A percentile compares a stretch with the other conserved stretches of the same genome.
phyloP scores from a whole-genome alignment of 2,888 invertebrate species.

The Dendrolimus houi region DNA sequence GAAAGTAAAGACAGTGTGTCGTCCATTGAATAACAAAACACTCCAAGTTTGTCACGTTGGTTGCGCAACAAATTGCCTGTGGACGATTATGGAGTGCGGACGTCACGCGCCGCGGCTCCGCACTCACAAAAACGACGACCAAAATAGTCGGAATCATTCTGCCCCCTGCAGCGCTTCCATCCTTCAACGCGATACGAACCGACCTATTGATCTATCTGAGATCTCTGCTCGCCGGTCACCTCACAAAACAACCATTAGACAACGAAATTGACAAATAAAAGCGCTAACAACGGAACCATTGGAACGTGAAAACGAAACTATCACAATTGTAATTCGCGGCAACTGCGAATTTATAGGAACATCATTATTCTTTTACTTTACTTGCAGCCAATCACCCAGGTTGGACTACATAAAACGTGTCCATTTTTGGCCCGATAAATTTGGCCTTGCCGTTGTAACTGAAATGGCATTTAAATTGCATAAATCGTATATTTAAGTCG shows the following conservation, averaged over 20 bases:
- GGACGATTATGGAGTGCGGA: conserved; percentile 44
- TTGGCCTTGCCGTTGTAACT: conserved; percentile 60
- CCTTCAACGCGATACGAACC: conserved; percentile 20
- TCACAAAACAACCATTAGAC: conserved; percentile 35
- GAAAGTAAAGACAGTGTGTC: conserved; percentile 57
- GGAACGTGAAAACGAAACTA: conserved; percentile 68
- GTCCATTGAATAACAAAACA: conserved; percentile 56
- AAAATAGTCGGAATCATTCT: conserved; percentile 27
- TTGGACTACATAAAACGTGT: conserved; percentile 65
- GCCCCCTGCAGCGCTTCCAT: conserved; percentile 18
- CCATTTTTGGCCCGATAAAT: conserved; percentile 63
- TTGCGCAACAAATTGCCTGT: conserved; percentile 57
- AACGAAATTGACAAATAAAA: conserved; percentile 50
- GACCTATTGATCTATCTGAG: conserved; percentile 42
- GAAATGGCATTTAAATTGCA: conserved; percentile 62
- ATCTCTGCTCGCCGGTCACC: conserved; percentile 34
- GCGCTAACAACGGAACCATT: conserved; percentile 48
- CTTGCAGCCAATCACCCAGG: conserved; percentile 43
- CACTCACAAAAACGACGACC: conserved; percentile 38
- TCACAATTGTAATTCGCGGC: conserved; percentile 57
- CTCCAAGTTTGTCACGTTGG: conserved; percentile 34
- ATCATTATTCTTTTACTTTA: conserved; percentile 42
- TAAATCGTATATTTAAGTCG: conserved; percentile 45
- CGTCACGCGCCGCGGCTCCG: conserved; percentile 45
- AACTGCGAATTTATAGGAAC: conserved; percentile 58